phyloP scores from a whole-genome alignment of 2,113 vertebrate species.

The Rhizomys pruinosus region DNA sequence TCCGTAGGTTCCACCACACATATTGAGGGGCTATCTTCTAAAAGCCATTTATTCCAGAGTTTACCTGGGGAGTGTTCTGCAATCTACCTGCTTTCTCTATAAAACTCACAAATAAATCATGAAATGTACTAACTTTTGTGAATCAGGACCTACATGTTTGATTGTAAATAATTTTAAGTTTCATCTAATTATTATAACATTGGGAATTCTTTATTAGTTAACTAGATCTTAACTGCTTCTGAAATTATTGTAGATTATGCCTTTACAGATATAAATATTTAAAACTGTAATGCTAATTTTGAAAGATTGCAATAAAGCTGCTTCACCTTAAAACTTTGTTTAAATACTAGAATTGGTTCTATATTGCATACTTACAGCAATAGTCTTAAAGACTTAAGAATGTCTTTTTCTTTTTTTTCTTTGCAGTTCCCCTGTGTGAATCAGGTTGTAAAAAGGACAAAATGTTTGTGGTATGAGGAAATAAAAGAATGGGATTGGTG shows the following conservation, averaged over 20 bases:
- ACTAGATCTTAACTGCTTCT: constrained; percentile 79
- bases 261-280: constrained; percentile 77
- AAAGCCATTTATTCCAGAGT: constrained; percentile 50
- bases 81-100: constrained; percentile 58
- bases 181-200: constrained; percentile 77
- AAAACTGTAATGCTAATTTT: constrained; percentile 80
- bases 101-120: constrained; percentile 74
- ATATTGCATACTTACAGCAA: constrained; percentile 76
- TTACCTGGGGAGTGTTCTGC: constrained; percentile 16
- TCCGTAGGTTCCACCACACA: background rate
- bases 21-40: background rate
- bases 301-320: constrained; percentile 76
- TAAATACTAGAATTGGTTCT: constrained; percentile 75
- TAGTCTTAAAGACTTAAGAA: constrained; percentile 79
- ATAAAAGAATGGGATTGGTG: constrained; percentile 84
- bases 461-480: constrained; percentile 80
- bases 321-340: constrained; percentile 73
- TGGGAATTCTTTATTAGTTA: constrained; percentile 70
- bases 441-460: constrained; percentile 71
- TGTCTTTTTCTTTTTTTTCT: constrained; percentile 67
- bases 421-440: constrained; percentile 80
- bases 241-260: constrained; percentile 77
- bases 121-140: constrained; percentile 80
- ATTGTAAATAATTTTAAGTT: constrained; percentile 83
- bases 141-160: constrained; percentile 76